These are phyloP conservation scores for Eulemur rufifrons DNA, from an alignment of 2,113 vertebrate genomes.

Conservation along the genomic window DNA sequence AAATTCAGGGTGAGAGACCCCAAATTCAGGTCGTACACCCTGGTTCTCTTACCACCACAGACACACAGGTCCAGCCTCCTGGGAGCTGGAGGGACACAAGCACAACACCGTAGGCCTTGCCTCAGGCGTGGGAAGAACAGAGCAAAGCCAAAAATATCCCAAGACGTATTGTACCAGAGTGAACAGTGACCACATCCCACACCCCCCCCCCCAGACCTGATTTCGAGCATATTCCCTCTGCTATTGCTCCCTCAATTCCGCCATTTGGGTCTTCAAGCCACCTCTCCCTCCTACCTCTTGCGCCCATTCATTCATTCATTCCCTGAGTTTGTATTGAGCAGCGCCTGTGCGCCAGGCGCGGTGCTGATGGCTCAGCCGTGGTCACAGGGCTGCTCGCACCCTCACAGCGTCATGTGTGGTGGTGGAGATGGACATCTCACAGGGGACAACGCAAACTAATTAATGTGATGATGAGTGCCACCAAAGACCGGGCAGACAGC, in stretches of 20 bases:
- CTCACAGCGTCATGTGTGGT: not conserved
- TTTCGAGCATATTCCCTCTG: not conserved
- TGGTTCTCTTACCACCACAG: not conserved
- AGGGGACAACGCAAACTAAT: not conserved
- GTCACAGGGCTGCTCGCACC: not conserved
- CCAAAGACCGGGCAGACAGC: not conserved
- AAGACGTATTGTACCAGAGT: not conserved
- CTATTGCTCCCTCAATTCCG: not conserved
- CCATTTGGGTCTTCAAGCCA: not conserved
- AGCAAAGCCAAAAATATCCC: not conserved
- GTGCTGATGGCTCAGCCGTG: not conserved
- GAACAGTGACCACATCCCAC: not conserved
- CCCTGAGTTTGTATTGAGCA: not conserved
- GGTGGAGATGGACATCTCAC: not conserved
- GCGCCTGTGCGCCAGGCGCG: not conserved
- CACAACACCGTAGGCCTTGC: rapidly evolving
- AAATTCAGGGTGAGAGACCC: not conserved
- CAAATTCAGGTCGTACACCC: not conserved
- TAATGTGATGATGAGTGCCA: not conserved
- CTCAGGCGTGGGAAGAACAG: not conserved
- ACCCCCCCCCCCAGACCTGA: rapidly evolving
- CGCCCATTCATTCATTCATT: not conserved
- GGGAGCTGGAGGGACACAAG: not conserved
- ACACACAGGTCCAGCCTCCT: not conserved
- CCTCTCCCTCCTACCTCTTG: not conserved